phyloP scores from a whole-genome alignment of 1,140 invertebrate genomes.

The Macrobrachium rosenbergii region DNA sequence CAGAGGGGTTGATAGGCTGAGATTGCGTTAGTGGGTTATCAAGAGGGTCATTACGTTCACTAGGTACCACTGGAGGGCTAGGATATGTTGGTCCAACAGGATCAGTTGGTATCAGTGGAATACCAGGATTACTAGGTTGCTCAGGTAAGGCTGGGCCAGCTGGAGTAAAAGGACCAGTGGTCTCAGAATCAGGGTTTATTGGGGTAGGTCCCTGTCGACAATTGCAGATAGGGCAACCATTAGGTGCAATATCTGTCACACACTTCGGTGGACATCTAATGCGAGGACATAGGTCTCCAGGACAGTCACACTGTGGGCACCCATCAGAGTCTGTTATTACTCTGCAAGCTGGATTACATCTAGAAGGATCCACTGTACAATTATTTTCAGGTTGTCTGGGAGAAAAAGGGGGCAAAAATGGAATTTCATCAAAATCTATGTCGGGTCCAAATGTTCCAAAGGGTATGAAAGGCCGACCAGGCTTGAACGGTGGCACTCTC shows the following conservation, averaged over 20 bases:
- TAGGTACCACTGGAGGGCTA: background rate
- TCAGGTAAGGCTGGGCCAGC: background rate
- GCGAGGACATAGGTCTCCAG: no score
- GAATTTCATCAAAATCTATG: background rate
- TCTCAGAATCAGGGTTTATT: background rate
- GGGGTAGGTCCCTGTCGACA: background rate
- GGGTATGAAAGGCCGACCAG: background rate
- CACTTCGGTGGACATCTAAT: no score
- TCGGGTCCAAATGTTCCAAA: conserved; percentile 13
- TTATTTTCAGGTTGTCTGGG: background rate
- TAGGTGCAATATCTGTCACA: no score
- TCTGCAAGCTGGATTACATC: no score
- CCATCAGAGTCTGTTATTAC: no score
- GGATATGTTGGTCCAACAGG: no score
- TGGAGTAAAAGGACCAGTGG: background rate
- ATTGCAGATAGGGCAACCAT: no score
- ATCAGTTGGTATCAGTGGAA: background rate
- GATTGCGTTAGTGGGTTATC: background rate
- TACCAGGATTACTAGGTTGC: background rate
- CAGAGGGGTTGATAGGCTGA: background rate
- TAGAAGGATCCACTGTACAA: background rate
- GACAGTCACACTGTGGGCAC: no score
- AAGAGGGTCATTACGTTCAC: background rate
- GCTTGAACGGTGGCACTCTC: background rate
- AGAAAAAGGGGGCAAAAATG: background rate